phyloP scores from a whole-genome alignment of 1,140 invertebrate species.

The Daktulosphaira vitifoliae region DNA sequence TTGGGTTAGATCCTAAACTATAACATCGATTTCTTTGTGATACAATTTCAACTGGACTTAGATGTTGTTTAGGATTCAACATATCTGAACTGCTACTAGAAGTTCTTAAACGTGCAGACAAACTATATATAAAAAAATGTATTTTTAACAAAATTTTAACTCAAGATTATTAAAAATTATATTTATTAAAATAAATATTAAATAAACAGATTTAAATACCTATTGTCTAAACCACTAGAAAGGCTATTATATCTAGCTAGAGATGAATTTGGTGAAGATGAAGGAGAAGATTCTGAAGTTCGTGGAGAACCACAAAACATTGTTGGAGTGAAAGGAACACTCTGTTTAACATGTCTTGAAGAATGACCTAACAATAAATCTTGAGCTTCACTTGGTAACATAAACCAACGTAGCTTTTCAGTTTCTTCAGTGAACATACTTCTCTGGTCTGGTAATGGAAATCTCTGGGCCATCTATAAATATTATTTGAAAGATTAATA shows the following conservation, averaged over 20 bases:
- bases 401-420: constrained; percentile 71
- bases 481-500: not conserved
- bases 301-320: constrained; percentile 40
- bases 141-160: too few relatives aligned
- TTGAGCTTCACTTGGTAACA: constrained; percentile 68
- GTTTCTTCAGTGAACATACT: constrained; percentile 57
- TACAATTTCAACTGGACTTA: constrained; percentile 17
- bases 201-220: not conserved
- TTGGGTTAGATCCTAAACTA: constrained; percentile 51
- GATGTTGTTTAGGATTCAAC: not conserved
- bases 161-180: too few relatives aligned
- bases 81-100: constrained; percentile 37
- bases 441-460: constrained; percentile 62
- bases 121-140: constrained; percentile 19
- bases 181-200: not conserved
- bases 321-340: constrained; percentile 60
- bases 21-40: constrained; percentile 47
- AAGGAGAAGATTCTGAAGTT: constrained; percentile 41
- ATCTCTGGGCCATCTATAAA: constrained; percentile 56
- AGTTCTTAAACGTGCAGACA: constrained; percentile 43
- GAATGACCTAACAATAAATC: constrained; percentile 61
- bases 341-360: constrained; percentile 58
- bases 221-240: constrained; percentile 46
- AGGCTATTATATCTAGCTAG: constrained; percentile 49
- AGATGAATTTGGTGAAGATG: constrained; percentile 42